phyloP scores from a whole-genome alignment of 2,888 invertebrate species.

The Xiphydria camelus region DNA sequence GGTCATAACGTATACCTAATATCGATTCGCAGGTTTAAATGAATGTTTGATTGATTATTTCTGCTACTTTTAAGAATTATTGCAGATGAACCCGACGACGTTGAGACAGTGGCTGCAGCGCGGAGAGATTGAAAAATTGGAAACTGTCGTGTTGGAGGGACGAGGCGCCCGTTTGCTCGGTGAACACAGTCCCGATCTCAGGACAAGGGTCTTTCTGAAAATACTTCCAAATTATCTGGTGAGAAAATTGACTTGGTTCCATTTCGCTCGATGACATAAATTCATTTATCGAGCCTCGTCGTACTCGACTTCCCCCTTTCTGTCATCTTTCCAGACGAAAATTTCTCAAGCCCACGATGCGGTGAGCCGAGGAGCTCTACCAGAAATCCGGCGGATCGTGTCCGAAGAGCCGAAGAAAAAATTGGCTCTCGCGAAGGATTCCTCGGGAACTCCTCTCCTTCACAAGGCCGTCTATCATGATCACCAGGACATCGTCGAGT shows the following conservation, averaged over 20 bases:
- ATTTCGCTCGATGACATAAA: too few species aligned
- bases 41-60: too few species aligned
- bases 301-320: too few species aligned
- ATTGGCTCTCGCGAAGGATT: conserved; percentile 67
- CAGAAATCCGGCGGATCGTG: conserved; percentile 65
- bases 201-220: conserved; percentile 68
- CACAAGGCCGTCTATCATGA: conserved; percentile 82
- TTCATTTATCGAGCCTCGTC: too few species aligned
- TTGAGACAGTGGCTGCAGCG: conserved; percentile 63
- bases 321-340: conserved; percentile 62
- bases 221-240: conserved; percentile 72
- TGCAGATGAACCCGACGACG: conserved; percentile 61
- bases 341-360: conserved; percentile 78
- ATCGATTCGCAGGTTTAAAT: too few species aligned
- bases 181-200: conserved; percentile 66
- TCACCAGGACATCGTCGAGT: conserved; percentile 71
- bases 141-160: conserved; percentile 70
- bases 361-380: conserved; percentile 72
- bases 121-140: conserved; percentile 69
- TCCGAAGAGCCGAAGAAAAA: conserved; percentile 58
- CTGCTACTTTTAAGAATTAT: too few species aligned
- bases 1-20: too few species aligned
- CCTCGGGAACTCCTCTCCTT: conserved; percentile 71
- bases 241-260: conserved; percentile 31
- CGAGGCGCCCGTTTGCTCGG: conserved; percentile 70